These are phyloP conservation scores for Cancer borealis DNA, from an alignment of 2,888 invertebrate species.

Conservation along the genomic window DNA sequence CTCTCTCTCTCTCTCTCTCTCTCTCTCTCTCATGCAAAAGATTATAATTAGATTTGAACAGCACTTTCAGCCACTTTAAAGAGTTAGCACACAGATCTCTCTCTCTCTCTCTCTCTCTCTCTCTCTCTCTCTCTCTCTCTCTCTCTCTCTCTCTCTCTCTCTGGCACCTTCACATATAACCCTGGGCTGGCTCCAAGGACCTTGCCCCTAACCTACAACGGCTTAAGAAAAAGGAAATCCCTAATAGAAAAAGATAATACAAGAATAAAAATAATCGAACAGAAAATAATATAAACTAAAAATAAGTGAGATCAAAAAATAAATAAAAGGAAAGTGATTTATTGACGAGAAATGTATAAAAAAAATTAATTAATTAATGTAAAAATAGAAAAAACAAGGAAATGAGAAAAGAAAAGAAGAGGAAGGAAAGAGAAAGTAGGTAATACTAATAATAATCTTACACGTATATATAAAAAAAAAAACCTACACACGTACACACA, in stretches of 20 bases:
- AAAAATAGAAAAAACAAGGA: background rate
- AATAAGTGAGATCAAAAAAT: background rate
- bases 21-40: background rate
- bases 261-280: background rate
- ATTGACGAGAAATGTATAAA: background rate
- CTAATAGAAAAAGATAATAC: background rate
- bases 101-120: slow-evolving; percentile 51
- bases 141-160: background rate
- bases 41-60: slow-evolving; percentile 11
- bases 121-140: slow-evolving; percentile 53
- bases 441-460: background rate
- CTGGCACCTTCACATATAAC: background rate
- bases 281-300: too few species aligned
- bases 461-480: background rate
- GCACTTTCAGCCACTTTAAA: background rate
- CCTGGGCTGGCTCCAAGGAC: background rate
- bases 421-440: background rate
- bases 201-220: background rate
- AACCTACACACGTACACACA: background rate
- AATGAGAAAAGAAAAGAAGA: background rate
- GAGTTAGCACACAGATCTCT: slow-evolving; percentile 4
- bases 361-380: background rate
- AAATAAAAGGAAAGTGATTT: background rate
- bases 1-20: slow-evolving; percentile 26
- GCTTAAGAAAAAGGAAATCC: background rate